Conservation (phyloP, 2,888 invertebrate genomes). For the Eristalinus aeneus region DNA sequence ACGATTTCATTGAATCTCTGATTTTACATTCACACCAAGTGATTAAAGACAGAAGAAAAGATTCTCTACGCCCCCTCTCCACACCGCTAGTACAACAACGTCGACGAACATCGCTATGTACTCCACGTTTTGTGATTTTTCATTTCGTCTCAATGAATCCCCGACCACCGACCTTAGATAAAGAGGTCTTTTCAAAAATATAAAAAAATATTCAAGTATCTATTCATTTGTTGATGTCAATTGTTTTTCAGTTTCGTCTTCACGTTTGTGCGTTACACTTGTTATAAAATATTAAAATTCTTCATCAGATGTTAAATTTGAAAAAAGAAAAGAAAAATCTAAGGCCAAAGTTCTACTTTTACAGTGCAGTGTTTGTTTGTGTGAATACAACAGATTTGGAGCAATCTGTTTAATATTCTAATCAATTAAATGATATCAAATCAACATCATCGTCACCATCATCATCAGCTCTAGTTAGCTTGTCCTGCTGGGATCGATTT, state of each 20-base stretch:
- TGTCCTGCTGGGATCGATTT: conserved; percentile 36
- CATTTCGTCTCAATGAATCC: conserved; percentile 41
- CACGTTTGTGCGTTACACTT: conserved; percentile 22
- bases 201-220: neutral
- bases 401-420: neutral
- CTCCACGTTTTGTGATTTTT: conserved; percentile 36
- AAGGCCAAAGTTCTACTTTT: conserved; percentile 16
- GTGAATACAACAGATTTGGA: neutral
- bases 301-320: neutral
- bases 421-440: conserved; percentile 18
- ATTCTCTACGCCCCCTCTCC: neutral
- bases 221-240: conserved; percentile 16
- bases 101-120: conserved; percentile 34
- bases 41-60: conserved; percentile 35
- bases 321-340: conserved; percentile 8
- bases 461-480: conserved; percentile 24
- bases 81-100: neutral
- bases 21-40: conserved; percentile 37
- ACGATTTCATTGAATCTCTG: neutral
- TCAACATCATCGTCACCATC: conserved; percentile 26
- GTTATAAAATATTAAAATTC: neutral
- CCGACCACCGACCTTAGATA: conserved; percentile 61
- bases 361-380: neutral
- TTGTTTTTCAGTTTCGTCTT: conserved; percentile 25
- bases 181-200: conserved; percentile 44